Percentiles rank a stretch among this genome's conserved stretches.
Conservation (phyloP, 2,888 invertebrate species). For the Trissoscelio sp. region DNA sequence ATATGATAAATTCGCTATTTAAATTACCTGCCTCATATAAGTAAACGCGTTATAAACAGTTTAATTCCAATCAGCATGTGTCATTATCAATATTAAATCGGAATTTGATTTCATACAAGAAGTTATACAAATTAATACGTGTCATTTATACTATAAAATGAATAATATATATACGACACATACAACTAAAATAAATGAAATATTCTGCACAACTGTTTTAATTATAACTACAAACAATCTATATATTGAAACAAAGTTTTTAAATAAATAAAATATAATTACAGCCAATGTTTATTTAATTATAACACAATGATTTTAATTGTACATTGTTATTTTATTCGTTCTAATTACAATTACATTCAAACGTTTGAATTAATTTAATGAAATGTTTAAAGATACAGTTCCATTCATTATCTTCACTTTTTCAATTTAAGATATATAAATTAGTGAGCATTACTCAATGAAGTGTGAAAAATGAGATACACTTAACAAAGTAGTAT, state of each 20-base stretch:
- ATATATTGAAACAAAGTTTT: background rate
- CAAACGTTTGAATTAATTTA: no score
- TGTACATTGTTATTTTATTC: background rate
- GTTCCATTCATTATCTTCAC: background rate
- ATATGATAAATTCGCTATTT: background rate
- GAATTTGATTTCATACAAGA: background rate
- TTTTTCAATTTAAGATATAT: background rate
- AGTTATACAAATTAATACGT: background rate
- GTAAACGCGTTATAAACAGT: background rate
- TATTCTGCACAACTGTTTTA: background rate
- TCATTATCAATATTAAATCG: background rate
- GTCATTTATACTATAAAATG: background rate
- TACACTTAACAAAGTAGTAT: conserved; percentile 3
- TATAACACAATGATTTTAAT: background rate
- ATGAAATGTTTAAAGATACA: background rate
- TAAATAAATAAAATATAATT: no score
- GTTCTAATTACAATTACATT: background rate
- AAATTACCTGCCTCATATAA: background rate
- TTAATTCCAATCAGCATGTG: background rate
- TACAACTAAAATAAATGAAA: background rate
- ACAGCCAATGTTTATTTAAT: no score
- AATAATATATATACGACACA: background rate
- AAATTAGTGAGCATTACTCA: background rate
- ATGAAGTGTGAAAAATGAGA: conserved; percentile 2
- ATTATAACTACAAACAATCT: background rate